Evolutionary conservation across 2,797 vertebrate species (phyloP).

Genomic region (Hippocampus kuda): DNA sequence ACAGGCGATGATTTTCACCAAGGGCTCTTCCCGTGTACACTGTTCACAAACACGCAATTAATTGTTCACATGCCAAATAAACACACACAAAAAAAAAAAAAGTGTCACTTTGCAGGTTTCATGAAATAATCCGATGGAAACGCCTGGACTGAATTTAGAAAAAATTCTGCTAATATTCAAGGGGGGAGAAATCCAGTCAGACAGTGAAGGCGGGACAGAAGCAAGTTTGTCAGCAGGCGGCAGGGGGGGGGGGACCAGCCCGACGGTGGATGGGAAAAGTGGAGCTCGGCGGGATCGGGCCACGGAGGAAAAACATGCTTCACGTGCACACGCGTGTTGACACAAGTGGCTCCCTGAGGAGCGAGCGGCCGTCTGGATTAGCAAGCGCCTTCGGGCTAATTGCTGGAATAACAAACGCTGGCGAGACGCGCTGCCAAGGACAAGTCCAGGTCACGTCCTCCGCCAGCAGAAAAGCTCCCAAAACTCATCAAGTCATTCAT

Average conservation of each 20-base stretch:
- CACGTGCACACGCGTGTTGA: constrained; percentile 45
- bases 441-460: constrained; percentile 43
- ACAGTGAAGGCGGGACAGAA: not conserved
- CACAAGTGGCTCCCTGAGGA: constrained; percentile 50
- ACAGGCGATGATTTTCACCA: no score
- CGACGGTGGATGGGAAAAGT: constrained; percentile 12
- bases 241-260: no score
- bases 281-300: constrained; percentile 23
- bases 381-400: constrained; percentile 49
- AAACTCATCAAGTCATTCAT: not conserved
- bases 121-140: no score
- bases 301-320: constrained; percentile 32
- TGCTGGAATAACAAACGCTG: constrained; percentile 61
- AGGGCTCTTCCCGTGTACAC: no score
- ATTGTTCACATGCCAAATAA: no score
- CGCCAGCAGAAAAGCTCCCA: not conserved
- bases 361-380: constrained; percentile 50
- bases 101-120: no score
- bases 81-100: no score
- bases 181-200: not conserved
- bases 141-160: no score
- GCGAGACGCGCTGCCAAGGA: constrained; percentile 44
- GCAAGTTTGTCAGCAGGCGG: not conserved
- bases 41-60: no score
- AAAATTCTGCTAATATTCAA: no score